These are phyloP conservation scores for Alethe diademata DNA, from an alignment of 2,113 vertebrate species.

Conservation along the genomic window DNA sequence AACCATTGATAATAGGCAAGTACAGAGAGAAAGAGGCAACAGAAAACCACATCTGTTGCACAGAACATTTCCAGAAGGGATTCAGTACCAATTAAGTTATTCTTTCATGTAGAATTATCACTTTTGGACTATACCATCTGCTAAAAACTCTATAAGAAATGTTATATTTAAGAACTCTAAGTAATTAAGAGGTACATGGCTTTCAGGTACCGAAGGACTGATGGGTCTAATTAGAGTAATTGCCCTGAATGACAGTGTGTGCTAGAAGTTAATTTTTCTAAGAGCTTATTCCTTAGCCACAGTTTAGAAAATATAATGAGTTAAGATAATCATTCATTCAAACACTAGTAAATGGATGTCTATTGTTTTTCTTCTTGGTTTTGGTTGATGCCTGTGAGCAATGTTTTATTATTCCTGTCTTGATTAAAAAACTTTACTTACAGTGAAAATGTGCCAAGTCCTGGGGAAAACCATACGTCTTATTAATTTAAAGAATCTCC, in stretches of 20 bases:
- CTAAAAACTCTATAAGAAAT: conserved; percentile 1
- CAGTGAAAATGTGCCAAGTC: not conserved
- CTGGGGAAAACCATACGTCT: not conserved
- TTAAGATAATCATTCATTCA: not conserved
- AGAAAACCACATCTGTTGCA: not conserved
- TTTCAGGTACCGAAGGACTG: not conserved
- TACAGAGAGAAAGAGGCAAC: not conserved
- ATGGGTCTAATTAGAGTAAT: not conserved
- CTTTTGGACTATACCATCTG: not conserved
- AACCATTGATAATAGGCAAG: not conserved
- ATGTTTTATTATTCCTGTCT: not conserved
- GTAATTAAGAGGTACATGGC: not conserved
- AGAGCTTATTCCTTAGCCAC: not conserved
- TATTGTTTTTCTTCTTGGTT: not conserved
- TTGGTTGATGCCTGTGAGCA: not conserved
- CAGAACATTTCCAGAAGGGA: not conserved
- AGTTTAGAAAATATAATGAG: not conserved
- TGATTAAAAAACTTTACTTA: not conserved
- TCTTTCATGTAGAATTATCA: not conserved
- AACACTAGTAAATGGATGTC: not conserved
- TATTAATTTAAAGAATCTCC: not conserved
- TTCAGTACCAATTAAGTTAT: not conserved
- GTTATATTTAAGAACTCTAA: not conserved
- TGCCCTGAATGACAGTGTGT: not conserved
- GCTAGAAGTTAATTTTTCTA: conserved; percentile 3